Evolutionary conservation across 2,797 vertebrate genomes (phyloP).

Genomic region (Semotilus atromaculatus): DNA sequence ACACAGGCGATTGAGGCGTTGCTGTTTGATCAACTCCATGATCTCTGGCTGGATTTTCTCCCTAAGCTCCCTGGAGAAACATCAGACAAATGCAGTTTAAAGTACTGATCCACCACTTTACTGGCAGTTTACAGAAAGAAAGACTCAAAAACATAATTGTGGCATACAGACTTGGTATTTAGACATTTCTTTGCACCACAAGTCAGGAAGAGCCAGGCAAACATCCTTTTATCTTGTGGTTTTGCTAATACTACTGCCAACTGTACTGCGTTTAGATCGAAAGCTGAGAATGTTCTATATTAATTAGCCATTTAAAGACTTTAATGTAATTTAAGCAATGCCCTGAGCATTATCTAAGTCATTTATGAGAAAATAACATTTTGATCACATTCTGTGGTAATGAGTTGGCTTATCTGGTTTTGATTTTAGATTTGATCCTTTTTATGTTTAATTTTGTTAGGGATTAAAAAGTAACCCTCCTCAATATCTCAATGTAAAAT

Average conservation of each 20-base stretch:
- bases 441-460: background rate
- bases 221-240: constrained; percentile 22
- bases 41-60: constrained; percentile 99
- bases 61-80: constrained; percentile 88
- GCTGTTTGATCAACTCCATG: constrained; percentile 98
- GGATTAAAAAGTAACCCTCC: background rate
- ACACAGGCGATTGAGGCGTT: constrained; percentile 96
- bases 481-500: background rate
- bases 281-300: background rate
- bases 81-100: background rate
- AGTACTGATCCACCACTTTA: background rate
- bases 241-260: constrained; percentile 15
- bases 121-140: background rate
- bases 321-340: background rate
- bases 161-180: background rate
- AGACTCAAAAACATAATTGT: background rate
- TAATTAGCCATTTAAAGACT: constrained; percentile 14
- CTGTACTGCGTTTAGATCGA: background rate
- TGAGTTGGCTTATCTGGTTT: background rate
- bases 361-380: background rate
- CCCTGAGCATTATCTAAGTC: background rate
- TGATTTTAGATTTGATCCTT: background rate
- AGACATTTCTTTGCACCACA: background rate
- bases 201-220: background rate
- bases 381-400: background rate